Conservation (phyloP, 2,888 invertebrate genomes). For the Aleiodes alternator region DNA sequence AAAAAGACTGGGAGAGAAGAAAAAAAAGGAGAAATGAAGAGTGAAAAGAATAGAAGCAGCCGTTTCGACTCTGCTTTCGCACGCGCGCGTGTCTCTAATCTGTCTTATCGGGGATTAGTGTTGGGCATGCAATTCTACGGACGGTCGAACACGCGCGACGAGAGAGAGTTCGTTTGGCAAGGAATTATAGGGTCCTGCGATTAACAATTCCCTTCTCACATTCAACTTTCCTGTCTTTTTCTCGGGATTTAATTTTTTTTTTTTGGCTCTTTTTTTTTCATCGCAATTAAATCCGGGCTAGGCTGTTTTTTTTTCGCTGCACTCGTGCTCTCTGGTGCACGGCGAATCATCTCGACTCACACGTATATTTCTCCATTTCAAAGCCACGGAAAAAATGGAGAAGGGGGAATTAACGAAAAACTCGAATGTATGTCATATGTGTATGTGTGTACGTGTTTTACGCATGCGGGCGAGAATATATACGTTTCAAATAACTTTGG, state of each 20-base stretch:
- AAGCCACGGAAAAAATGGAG: background rate
- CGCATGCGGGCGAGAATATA: conserved; percentile 2
- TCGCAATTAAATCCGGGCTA: conserved; percentile 10
- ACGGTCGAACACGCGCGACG: conserved; percentile 29
- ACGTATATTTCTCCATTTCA: conserved; percentile 21
- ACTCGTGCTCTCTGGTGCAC: background rate
- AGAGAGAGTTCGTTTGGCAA: conserved; percentile 33
- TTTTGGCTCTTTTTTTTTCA: conserved; percentile 14
- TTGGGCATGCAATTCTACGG: conserved; percentile 31
- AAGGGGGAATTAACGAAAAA: background rate
- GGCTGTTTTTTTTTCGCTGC: background rate
- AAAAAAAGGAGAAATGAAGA: conserved; percentile 15
- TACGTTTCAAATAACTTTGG: conserved; percentile 9
- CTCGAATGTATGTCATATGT: background rate
- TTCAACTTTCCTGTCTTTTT: conserved; percentile 1
- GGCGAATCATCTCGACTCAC: conserved; percentile 20
- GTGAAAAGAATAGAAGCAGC: conserved; percentile 33
- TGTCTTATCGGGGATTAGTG: conserved; percentile 49
- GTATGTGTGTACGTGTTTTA: background rate
- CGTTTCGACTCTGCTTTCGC: conserved; percentile 8
- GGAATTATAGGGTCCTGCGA: conserved; percentile 26
- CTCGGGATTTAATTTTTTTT: background rate
- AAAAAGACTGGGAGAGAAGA: conserved; percentile 11
- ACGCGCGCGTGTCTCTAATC: conserved; percentile 46
- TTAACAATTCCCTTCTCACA: conserved; percentile 15